Percentiles rank a stretch among this genome's conserved stretches.
These are phyloP conservation scores for Brachypterus glaber DNA, from an alignment of 2,888 invertebrate species.

Conservation along the genomic window DNA sequence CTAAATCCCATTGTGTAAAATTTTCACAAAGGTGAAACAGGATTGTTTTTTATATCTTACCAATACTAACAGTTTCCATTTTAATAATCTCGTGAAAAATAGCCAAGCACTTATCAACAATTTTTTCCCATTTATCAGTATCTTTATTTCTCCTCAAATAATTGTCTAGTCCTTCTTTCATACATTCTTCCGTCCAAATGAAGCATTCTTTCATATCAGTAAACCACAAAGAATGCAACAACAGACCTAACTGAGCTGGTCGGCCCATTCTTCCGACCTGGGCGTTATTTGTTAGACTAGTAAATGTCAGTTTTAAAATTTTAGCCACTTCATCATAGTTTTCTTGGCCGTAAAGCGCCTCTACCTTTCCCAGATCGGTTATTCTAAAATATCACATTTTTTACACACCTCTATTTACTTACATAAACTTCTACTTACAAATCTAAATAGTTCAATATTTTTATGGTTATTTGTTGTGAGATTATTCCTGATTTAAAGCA, in stretches of 20 bases:
- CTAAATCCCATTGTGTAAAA: too few species aligned
- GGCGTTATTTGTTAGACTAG: slow-evolving; percentile 24
- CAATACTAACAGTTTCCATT: slow-evolving; percentile 44
- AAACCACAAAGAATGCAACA: slow-evolving; percentile 44
- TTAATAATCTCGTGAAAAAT: slow-evolving; percentile 45
- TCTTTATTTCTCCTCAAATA: slow-evolving; percentile 41
- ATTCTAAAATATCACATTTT: slow-evolving; percentile 32
- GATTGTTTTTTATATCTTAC: too few species aligned
- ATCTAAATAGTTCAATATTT: slow-evolving; percentile 44
- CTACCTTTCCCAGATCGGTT: slow-evolving; percentile 52
- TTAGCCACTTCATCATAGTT: slow-evolving; percentile 56
- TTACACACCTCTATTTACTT: too few species aligned
- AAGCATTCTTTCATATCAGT: slow-evolving; percentile 49
- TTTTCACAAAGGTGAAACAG: too few species aligned
- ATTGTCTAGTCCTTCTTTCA: slow-evolving; percentile 59
- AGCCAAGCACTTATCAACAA: slow-evolving; percentile 39
- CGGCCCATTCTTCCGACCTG: slow-evolving; percentile 46
- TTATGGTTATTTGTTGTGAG: slow-evolving; percentile 40
- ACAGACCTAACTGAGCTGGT: slow-evolving; percentile 40
- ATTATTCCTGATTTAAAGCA: slow-evolving; percentile 45
- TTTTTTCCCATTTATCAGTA: slow-evolving; percentile 37
- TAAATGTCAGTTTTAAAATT: slow-evolving; percentile 60
- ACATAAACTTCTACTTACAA: slow-evolving; percentile 33
- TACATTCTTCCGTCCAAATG: slow-evolving; percentile 66
- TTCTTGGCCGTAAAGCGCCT: slow-evolving; percentile 54